These are phyloP conservation scores for Chesias legatella DNA, from an alignment of 2,888 invertebrate species.

Conservation along the genomic window DNA sequence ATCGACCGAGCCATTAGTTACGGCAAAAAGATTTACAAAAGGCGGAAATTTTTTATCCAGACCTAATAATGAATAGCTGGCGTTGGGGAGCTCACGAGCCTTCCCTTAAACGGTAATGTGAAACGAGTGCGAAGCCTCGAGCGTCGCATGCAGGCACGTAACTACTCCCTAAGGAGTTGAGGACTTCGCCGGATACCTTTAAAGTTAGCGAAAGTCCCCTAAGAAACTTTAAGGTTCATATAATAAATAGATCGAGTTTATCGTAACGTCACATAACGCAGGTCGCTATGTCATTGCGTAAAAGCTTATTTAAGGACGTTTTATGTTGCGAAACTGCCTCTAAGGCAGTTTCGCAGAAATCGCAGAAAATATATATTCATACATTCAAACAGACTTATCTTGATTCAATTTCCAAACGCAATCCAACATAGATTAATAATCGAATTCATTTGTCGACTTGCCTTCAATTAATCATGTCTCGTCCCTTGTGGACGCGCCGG, in stretches of 20 bases:
- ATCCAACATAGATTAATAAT: constrained; percentile 7
- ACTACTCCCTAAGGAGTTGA: constrained; percentile 48
- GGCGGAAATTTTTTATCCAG: constrained; percentile 27
- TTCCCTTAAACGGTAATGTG: constrained; percentile 31
- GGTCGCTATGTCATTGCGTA: constrained; percentile 16
- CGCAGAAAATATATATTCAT: constrained; percentile 5
- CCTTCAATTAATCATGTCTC: constrained; percentile 25
- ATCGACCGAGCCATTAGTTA: constrained; percentile 20
- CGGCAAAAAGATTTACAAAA: constrained; percentile 18
- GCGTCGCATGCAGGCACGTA: constrained; percentile 53
- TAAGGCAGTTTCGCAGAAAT: constrained; percentile 1
- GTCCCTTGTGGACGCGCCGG: constrained; percentile 13
- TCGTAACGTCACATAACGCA: constrained; percentile 18
- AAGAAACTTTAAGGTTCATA: constrained; percentile 28
- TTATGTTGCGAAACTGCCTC: constrained; percentile 4
- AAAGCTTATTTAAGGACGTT: constrained; percentile 8
- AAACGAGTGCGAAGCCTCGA: constrained; percentile 31
- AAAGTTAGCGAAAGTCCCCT: constrained; percentile 26
- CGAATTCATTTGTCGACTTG: constrained; percentile 22
- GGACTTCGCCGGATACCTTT: constrained; percentile 50
- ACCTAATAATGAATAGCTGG: constrained; percentile 13
- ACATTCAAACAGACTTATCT: not conserved
- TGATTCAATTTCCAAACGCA: no score
- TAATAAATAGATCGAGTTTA: constrained; percentile 28
- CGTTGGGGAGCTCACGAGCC: constrained; percentile 23